phyloP scores from a whole-genome alignment of 2,888 invertebrate species.

The Leptinotarsa juncta region DNA sequence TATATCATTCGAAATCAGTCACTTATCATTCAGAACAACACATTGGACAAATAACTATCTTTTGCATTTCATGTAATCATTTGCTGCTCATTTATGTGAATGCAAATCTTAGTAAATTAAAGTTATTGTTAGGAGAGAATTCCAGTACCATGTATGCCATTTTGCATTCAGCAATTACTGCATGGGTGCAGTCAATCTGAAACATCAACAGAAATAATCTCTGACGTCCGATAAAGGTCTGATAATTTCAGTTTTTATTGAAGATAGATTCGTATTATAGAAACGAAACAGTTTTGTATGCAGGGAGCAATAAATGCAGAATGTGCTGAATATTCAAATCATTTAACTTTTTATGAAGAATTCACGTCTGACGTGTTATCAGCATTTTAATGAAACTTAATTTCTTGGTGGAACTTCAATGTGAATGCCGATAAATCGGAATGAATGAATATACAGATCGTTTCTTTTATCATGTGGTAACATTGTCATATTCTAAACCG shows the following conservation, averaged over 20 bases:
- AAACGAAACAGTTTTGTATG: neutral
- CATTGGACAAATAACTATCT: neutral
- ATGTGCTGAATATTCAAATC: constrained; percentile 9
- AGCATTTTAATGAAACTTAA: no score
- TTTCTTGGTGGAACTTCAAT: no score
- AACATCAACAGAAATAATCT: constrained; percentile 12
- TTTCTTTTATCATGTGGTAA: no score
- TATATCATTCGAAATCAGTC: neutral
- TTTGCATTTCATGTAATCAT: neutral
- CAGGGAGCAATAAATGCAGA: neutral
- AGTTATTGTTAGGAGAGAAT: constrained; percentile 14
- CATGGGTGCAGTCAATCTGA: constrained; percentile 9
- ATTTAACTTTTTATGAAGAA: neutral
- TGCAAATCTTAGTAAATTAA: constrained; percentile 2
- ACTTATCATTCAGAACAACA: neutral
- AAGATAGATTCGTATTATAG: neutral
- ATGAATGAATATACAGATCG: no score
- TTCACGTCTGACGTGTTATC: neutral
- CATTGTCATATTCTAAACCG: no score
- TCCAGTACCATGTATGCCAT: neutral
- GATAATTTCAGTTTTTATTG: neutral
- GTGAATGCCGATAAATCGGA: no score
- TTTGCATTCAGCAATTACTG: constrained; percentile 10
- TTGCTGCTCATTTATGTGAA: neutral
- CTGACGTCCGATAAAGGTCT: constrained; percentile 13